These are phyloP conservation scores for Marisa cornuarietis DNA, from an alignment of 1,140 invertebrate genomes.

Conservation along the genomic window DNA sequence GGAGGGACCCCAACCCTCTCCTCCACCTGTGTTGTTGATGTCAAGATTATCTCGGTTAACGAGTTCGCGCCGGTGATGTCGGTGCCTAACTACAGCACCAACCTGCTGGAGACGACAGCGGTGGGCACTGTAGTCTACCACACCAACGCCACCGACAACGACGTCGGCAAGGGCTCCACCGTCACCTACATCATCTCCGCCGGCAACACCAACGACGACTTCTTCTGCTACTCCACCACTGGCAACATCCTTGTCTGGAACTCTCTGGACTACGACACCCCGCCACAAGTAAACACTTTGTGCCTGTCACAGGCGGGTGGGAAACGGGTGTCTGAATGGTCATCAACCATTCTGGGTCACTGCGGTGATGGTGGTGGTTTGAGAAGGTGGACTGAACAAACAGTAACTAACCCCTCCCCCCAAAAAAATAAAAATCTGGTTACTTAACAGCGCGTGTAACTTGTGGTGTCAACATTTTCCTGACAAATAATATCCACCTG, in stretches of 20 bases:
- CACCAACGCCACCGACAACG: conserved; percentile 37
- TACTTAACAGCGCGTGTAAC: too few relatives aligned
- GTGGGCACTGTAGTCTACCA: conserved; percentile 30
- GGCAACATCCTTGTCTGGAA: conserved; percentile 35
- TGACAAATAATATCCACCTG: too few relatives aligned
- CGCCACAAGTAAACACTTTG: conserved; percentile 21
- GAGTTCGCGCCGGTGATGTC: conserved; percentile 39
- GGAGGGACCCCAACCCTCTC: conserved; percentile 30
- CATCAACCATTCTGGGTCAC: too few relatives aligned
- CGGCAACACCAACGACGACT: conserved; percentile 26
- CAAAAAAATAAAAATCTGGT: too few relatives aligned
- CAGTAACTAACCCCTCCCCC: too few relatives aligned
- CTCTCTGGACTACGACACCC: conserved; percentile 44
- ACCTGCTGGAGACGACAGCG: conserved; percentile 23
- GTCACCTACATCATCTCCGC: conserved; percentile 40
- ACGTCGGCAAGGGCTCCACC: conserved; percentile 35
- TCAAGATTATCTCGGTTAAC: conserved; percentile 39
- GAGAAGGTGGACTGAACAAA: too few relatives aligned
- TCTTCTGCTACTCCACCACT: conserved; percentile 32
- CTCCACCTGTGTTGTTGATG: conserved; percentile 28
- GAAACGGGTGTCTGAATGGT: too few relatives aligned
- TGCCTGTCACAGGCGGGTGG: too few relatives aligned
- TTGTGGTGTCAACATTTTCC: too few relatives aligned
- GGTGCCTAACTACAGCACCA: conserved; percentile 11
- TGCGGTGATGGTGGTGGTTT: too few relatives aligned